These are phyloP conservation scores for Calypte anna DNA, from an alignment of 2,113 vertebrate genomes.

Conservation along the genomic window DNA sequence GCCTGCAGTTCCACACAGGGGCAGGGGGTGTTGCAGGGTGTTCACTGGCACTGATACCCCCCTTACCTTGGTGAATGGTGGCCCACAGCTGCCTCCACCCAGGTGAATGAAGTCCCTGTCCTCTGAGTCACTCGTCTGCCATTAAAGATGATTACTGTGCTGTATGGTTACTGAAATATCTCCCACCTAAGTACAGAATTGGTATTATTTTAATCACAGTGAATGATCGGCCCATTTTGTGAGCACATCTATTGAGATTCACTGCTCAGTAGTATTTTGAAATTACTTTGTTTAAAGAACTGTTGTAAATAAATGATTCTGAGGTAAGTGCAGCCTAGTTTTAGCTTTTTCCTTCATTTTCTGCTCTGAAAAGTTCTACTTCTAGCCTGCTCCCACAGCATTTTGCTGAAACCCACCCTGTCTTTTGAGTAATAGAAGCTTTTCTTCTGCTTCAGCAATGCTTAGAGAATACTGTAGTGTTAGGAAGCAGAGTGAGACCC, in stretches of 20 bases:
- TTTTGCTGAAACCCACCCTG: background rate
- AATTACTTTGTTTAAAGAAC: background rate
- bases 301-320: background rate
- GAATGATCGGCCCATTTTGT: background rate
- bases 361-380: background rate
- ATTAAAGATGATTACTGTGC: background rate
- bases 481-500: background rate
- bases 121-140: background rate
- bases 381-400: background rate
- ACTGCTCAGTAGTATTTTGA: background rate
- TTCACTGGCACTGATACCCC: background rate
- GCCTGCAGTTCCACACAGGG: background rate
- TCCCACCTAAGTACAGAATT: background rate
- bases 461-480: background rate
- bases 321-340: background rate
- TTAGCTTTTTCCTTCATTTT: background rate
- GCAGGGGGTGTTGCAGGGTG: background rate
- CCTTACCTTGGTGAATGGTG: background rate
- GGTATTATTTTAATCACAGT: background rate
- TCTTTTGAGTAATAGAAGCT: background rate
- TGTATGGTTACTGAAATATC: background rate
- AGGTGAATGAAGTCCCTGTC: background rate
- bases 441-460: background rate
- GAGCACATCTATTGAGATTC: background rate
- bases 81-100: background rate